Evolutionary conservation across 2,888 invertebrate genomes (phyloP).

Genomic region (Elmis aenea): DNA sequence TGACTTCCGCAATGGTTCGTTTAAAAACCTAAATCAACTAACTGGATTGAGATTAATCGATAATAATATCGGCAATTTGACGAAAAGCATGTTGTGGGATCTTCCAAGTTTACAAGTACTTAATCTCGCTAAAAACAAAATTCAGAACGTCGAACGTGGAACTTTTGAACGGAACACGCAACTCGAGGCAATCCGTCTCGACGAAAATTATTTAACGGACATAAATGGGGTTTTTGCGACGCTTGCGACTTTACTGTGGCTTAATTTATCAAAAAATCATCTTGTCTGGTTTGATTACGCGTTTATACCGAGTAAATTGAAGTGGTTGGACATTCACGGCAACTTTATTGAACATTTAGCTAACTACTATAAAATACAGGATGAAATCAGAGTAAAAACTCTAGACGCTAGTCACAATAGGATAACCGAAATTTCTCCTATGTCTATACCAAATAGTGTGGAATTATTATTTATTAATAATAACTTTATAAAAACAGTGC

Average conservation of each 20-base stretch:
- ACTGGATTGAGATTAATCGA: slow-evolving; percentile 84
- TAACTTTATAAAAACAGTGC: slow-evolving; percentile 76
- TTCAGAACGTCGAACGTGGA: slow-evolving; percentile 77
- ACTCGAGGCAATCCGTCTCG: slow-evolving; percentile 81
- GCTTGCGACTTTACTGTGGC: slow-evolving; percentile 76
- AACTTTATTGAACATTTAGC: slow-evolving; percentile 84
- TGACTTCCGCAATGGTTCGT: slow-evolving; percentile 76
- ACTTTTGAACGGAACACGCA: slow-evolving; percentile 77
- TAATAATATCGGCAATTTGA: slow-evolving; percentile 82
- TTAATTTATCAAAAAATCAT: slow-evolving; percentile 87
- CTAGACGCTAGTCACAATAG: slow-evolving; percentile 87
- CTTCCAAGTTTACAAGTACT: slow-evolving; percentile 78
- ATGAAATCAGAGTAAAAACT: slow-evolving; percentile 75
- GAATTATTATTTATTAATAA: slow-evolving; percentile 85
- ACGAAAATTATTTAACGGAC: slow-evolving; percentile 82
- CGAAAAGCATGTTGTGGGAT: slow-evolving; percentile 82
- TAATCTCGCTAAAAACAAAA: slow-evolving; percentile 85
- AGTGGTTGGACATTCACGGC: slow-evolving; percentile 87
- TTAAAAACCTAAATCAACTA: slow-evolving; percentile 79
- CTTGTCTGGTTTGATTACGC: slow-evolving; percentile 92
- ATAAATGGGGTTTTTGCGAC: slow-evolving; percentile 87
- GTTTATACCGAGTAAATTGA: slow-evolving; percentile 81
- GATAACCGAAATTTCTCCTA: slow-evolving; percentile 74
- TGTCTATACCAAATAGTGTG: slow-evolving; percentile 83
- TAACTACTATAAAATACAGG: slow-evolving; percentile 83